Conservation (phyloP, 2,113 vertebrate species). For the Lampris megalopsis region DNA sequence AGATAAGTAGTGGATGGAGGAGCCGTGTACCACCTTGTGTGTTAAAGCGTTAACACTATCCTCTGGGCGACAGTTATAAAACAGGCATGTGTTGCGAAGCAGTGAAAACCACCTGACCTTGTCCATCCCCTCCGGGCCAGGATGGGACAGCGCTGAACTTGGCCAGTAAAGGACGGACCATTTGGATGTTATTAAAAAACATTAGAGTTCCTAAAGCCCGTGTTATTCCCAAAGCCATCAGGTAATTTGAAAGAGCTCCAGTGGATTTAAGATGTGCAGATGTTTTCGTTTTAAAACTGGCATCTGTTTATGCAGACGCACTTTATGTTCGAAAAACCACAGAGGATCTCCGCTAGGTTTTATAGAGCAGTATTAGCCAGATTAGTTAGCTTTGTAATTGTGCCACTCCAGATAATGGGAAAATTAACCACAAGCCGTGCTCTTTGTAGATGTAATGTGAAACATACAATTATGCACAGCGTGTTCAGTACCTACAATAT, state of each 20-base stretch:
- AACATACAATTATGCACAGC: slow-evolving; percentile 74
- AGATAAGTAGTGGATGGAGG: slow-evolving; percentile 43
- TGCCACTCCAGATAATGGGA: slow-evolving; percentile 77
- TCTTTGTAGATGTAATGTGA: slow-evolving; percentile 71
- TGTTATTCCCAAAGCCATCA: slow-evolving; percentile 77
- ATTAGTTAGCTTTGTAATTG: slow-evolving; percentile 83
- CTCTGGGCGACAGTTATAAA: slow-evolving; percentile 50
- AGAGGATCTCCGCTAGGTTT: slow-evolving; percentile 80
- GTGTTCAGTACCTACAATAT: slow-evolving; percentile 59
- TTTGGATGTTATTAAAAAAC: slow-evolving; percentile 81
- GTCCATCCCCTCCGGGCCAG: slow-evolving; percentile 58
- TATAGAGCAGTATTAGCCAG: slow-evolving; percentile 77
- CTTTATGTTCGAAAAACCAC: slow-evolving; percentile 80
- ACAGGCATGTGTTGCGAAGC: slow-evolving; percentile 47
- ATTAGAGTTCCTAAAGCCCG: slow-evolving; percentile 68
- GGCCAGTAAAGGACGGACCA: slow-evolving; percentile 68
- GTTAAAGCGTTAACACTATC: slow-evolving; percentile 50
- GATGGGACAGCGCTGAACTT: slow-evolving; percentile 58
- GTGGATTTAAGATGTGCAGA: slow-evolving; percentile 83
- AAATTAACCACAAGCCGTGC: slow-evolving; percentile 79
- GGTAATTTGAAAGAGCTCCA: slow-evolving; percentile 83
- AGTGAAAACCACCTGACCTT: slow-evolving; percentile 74
- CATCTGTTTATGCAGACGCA: slow-evolving; percentile 84
- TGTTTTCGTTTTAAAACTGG: slow-evolving; percentile 82
- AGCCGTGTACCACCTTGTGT: slow-evolving; percentile 12